These are phyloP conservation scores for Pycnonotus jocosus DNA, from an alignment of 2,113 vertebrate species.

Conservation along the genomic window DNA sequence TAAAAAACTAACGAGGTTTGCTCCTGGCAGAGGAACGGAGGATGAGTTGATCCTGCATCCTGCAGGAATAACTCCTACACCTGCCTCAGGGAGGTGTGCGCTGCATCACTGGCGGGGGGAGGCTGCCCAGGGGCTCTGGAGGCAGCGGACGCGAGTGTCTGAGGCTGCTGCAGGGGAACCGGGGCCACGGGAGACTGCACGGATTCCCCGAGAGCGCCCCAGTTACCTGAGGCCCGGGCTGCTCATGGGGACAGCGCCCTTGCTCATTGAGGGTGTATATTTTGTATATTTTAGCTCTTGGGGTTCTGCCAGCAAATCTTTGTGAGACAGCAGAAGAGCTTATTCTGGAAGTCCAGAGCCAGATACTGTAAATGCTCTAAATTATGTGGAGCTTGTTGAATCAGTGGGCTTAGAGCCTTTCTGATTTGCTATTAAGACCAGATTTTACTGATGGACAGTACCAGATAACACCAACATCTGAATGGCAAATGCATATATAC, in stretches of 20 bases:
- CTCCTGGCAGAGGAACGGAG: not conserved
- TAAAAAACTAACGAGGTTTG: not conserved
- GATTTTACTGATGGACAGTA: not conserved
- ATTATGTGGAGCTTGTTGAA: not conserved
- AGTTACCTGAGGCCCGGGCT: fast-evolving
- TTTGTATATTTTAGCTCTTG: fast-evolving
- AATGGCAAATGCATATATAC: not conserved
- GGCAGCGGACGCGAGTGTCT: fast-evolving
- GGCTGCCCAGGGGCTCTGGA: not conserved
- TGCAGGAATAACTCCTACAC: not conserved
- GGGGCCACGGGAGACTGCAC: fast-evolving
- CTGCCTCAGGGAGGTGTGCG: not conserved
- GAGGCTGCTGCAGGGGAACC: fast-evolving
- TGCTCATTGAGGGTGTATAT: fast-evolving
- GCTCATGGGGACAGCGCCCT: fast-evolving
- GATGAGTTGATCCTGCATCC: not conserved
- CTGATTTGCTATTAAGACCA: not conserved
- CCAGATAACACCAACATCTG: not conserved
- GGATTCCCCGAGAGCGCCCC: not conserved
- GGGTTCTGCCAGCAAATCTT: not conserved
- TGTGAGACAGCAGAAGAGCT: not conserved
- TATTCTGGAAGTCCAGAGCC: not conserved
- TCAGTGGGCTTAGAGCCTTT: not conserved
- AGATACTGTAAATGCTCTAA: not conserved
- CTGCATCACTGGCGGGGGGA: not conserved